phyloP scores from a whole-genome alignment of 2,888 invertebrate genomes.

The Eumerus sabulonum region DNA sequence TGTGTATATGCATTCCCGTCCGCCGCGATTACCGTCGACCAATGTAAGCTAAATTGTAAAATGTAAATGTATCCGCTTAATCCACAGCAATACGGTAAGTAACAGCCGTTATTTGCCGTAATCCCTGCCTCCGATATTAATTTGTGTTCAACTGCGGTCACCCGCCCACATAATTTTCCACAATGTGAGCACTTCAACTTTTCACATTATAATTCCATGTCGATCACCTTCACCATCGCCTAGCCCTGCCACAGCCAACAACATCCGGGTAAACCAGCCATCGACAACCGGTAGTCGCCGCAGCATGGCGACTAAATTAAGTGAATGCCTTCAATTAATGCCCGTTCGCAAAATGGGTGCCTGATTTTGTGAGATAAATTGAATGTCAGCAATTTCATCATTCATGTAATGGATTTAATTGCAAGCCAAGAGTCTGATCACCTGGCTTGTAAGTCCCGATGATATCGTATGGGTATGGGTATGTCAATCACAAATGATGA shows the following conservation, averaged over 20 bases:
- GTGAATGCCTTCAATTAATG: constrained; percentile 30
- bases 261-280: too few species aligned
- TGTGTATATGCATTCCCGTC: too few species aligned
- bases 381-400: constrained; percentile 30
- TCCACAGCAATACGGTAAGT: constrained; percentile 4
- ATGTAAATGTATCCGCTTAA: too few species aligned
- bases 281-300: neutral
- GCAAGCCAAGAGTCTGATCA: constrained; percentile 1
- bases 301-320: constrained; percentile 2
- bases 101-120: constrained; percentile 19
- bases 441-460: neutral
- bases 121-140: constrained; percentile 13
- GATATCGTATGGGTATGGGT: neutral
- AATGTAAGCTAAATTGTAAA: too few species aligned
- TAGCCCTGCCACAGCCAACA: neutral
- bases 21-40: too few species aligned
- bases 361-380: constrained; percentile 18
- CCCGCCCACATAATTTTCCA: constrained; percentile 4
- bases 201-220: neutral
- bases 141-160: constrained; percentile 16
- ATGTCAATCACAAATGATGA: neutral
- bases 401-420: constrained; percentile 23
- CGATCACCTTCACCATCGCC: neutral
- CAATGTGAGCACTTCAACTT: constrained; percentile 8
- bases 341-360: neutral